These are phyloP conservation scores for Idaea aversata DNA, from an alignment of 2,888 invertebrate species.

Conservation along the genomic window DNA sequence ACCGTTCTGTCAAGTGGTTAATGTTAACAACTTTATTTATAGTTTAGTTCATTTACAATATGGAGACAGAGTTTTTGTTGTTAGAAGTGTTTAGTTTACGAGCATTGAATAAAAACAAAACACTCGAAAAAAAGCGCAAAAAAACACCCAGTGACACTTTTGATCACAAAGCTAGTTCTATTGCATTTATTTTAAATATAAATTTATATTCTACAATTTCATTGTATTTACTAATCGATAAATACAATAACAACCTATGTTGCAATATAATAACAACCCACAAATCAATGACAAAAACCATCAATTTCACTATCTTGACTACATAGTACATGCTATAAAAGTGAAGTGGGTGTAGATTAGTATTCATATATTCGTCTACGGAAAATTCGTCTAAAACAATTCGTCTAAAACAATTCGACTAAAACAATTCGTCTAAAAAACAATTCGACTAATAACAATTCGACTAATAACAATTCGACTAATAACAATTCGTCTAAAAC, in stretches of 20 bases:
- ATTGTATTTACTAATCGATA: slow-evolving; percentile 12
- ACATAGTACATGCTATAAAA: too few relatives aligned
- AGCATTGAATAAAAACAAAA: too few relatives aligned
- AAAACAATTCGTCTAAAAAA: too few relatives aligned
- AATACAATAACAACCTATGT: slow-evolving; percentile 8
- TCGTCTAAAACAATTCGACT: too few relatives aligned
- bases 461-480: too few relatives aligned
- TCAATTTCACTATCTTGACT: slow-evolving; percentile 8
- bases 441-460: too few relatives aligned
- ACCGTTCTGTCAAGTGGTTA: slow-evolving; percentile 12
- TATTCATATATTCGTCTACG: too few relatives aligned
- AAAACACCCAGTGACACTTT: slow-evolving; percentile 8
- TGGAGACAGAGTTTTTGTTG: slow-evolving; percentile 12
- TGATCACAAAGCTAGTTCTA: slow-evolving; percentile 14
- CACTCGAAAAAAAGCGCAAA: slow-evolving; percentile 11
- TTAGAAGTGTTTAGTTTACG: slow-evolving; percentile 10
- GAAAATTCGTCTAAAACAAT: too few relatives aligned
- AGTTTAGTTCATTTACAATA: slow-evolving; percentile 13
- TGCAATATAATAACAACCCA: slow-evolving; percentile 11
- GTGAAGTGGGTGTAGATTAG: slow-evolving; percentile 6
- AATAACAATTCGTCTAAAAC: too few relatives aligned
- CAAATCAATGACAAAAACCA: slow-evolving; percentile 11
- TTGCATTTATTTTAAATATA: slow-evolving; percentile 12
- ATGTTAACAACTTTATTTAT: slow-evolving; percentile 8
- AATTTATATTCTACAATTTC: slow-evolving; percentile 10